Conservation (phyloP, 2,888 invertebrate genomes). For the Ormyrus nitidulus region DNA sequence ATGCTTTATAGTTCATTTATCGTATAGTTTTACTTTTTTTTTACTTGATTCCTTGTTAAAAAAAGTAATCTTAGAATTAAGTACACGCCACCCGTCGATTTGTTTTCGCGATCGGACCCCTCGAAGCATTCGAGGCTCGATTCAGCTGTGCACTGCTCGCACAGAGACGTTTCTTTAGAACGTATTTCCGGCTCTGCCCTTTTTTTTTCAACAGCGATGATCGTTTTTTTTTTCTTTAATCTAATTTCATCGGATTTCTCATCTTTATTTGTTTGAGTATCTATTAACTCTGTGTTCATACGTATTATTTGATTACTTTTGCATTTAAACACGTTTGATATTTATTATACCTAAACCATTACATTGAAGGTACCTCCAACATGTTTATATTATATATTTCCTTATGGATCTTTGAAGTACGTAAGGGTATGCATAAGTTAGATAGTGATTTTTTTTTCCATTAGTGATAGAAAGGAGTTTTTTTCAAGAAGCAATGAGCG, state of each 20-base stretch:
- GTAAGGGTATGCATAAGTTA: constrained; percentile 23
- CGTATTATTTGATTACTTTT: constrained; percentile 64
- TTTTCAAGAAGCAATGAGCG: constrained; percentile 34
- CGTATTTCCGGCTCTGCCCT: constrained; percentile 47
- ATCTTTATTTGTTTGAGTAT: constrained; percentile 26
- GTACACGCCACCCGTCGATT: background rate
- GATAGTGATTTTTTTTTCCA: constrained; percentile 31
- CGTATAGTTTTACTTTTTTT: constrained; percentile 28
- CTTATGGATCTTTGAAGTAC: constrained; percentile 32
- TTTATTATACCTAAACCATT: constrained; percentile 53
- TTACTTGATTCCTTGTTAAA: constrained; percentile 21
- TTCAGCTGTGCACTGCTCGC: background rate
- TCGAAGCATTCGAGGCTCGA: constrained; percentile 16
- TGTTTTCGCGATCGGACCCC: constrained; percentile 3
- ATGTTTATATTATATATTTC: constrained; percentile 41
- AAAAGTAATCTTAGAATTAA: constrained; percentile 44
- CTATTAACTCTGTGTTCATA: constrained; percentile 48
- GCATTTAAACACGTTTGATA: constrained; percentile 60
- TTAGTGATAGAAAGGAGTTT: constrained; percentile 31
- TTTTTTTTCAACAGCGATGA: constrained; percentile 32
- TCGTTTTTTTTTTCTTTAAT: constrained; percentile 33
- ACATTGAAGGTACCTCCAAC: constrained; percentile 47
- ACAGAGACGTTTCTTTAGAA: constrained; percentile 11
- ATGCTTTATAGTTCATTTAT: constrained; percentile 31
- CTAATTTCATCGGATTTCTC: constrained; percentile 40